phyloP scores from a whole-genome alignment of 1,140 invertebrate species.

The Pogonomyrmex barbatus region DNA sequence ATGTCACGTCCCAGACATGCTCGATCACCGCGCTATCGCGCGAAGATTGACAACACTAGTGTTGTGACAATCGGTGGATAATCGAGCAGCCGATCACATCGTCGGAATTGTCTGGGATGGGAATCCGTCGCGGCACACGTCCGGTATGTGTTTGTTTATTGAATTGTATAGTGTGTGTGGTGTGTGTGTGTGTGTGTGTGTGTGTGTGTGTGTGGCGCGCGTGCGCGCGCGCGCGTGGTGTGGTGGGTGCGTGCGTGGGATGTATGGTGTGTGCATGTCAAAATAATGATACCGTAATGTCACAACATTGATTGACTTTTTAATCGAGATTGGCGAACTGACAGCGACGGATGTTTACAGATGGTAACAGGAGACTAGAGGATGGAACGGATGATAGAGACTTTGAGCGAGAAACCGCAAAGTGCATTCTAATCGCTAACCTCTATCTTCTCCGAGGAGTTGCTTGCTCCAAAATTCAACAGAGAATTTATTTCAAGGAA shows the following conservation, averaged over 20 bases:
- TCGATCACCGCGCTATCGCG: slow-evolving; percentile 23
- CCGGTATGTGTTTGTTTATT: too few relatives aligned
- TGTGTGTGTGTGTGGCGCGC: background rate
- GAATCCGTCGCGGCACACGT: background rate
- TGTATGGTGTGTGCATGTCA: background rate
- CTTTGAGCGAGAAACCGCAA: background rate
- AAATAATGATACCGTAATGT: slow-evolving; percentile 38
- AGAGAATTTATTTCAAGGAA: background rate
- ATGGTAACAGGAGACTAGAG: background rate
- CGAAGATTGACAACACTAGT: background rate
- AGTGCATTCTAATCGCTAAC: slow-evolving; percentile 17
- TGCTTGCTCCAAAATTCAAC: background rate
- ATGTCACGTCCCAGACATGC: background rate
- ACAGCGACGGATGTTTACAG: slow-evolving; percentile 24
- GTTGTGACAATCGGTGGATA: slow-evolving; percentile 13
- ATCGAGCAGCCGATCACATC: background rate
- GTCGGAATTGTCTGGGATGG: background rate
- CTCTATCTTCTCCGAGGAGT: background rate
- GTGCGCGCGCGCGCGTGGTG: background rate
- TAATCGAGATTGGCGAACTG: background rate
- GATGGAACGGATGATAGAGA: background rate
- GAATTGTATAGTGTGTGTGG: background rate
- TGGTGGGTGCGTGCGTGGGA: background rate
- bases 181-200: background rate
- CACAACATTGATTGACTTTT: background rate